A percentile compares a stretch with the other conserved stretches of the same genome.
phyloP scores from a whole-genome alignment of 2,888 invertebrate species.

The Pristionchus exspectatus region DNA sequence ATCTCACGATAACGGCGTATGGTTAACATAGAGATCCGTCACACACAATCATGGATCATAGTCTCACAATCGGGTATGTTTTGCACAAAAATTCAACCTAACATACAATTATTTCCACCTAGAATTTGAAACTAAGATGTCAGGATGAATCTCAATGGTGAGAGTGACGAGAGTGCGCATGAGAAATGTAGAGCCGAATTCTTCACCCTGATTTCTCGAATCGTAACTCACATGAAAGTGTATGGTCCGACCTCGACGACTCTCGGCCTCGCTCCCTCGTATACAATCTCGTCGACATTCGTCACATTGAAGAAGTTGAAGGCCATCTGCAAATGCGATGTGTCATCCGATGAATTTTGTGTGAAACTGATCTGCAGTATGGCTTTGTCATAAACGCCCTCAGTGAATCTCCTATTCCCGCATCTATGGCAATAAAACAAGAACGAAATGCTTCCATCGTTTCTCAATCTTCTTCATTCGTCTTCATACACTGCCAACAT shows the following conservation, averaged over 20 bases:
- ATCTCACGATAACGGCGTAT: conserved; percentile 15
- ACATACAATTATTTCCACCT: no score
- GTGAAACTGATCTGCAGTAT: background rate
- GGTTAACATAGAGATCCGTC: background rate
- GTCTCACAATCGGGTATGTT: background rate
- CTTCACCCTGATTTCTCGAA: no score
- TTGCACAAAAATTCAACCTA: background rate
- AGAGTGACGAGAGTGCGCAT: no score
- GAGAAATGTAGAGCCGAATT: no score
- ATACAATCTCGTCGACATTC: conserved; percentile 69
- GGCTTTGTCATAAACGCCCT: background rate
- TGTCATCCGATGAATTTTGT: background rate
- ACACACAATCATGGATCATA: background rate
- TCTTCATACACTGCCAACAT: background rate
- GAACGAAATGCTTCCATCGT: background rate
- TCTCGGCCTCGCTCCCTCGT: conserved; percentile 60
- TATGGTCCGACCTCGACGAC: conserved; percentile 57
- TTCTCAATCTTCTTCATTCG: background rate
- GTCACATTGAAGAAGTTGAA: conserved; percentile 74
- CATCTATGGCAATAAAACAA: background rate
- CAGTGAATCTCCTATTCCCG: background rate
- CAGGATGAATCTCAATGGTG: no score
- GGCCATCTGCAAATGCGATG: conserved; percentile 40
- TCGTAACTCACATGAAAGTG: conserved; percentile 41
- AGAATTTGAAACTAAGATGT: no score